Base-by-base conservation (phyloP, 2,113 vertebrate species). In the Morone saxatilis region DNA sequence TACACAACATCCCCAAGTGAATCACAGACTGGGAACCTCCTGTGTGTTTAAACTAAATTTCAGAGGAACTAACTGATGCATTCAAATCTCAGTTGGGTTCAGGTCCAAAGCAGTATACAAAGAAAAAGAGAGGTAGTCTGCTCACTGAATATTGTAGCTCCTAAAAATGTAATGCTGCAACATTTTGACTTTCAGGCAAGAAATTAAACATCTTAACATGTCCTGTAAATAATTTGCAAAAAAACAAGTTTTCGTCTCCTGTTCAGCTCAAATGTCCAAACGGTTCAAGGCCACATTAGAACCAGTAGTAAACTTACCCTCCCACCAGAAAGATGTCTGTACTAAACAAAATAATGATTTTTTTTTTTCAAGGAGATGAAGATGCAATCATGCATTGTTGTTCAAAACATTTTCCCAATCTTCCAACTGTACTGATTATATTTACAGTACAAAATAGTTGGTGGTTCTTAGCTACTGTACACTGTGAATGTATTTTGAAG, bases 11-110 rank as follows among this genome's bases (percentile, higher is more conserved):
- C 10, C 19, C 4, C 12, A 45, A 54, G 20, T 81, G 8, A 78
- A 50, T 85, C 71, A 22, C 51, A 67, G 19, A 4, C 6, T 56
- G 74, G 65, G 60, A 83, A 80, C 67, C 48, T 81, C 71, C 70
- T 65, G 80, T 74, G 54, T 74, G 36, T 19, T 66, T 81, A 71
- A 47, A 68, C 6, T 13, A 12, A 63, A 71, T 45, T 41, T 31
- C 19, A 36, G 9, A 31, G 31, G 13, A 25, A 25, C 25, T 25
- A 1, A 31, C 31, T 31, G 31, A 31, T 40, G 2, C 59, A 11
- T 1, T 41, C 1, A 1, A 40, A 22, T 19, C 12, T 20, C 9
- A 43, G 40, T 43, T 36, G 0, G 10, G 38, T 56, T 6, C 10
- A 14, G 12, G 41, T 25, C 13, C 62, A 22, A 45, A 45, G 3